Evolutionary conservation across 2,113 vertebrate species (phyloP), one percentile per base, ranked within the genome.

Genomic region (Sceloporus tristichus): DNA sequence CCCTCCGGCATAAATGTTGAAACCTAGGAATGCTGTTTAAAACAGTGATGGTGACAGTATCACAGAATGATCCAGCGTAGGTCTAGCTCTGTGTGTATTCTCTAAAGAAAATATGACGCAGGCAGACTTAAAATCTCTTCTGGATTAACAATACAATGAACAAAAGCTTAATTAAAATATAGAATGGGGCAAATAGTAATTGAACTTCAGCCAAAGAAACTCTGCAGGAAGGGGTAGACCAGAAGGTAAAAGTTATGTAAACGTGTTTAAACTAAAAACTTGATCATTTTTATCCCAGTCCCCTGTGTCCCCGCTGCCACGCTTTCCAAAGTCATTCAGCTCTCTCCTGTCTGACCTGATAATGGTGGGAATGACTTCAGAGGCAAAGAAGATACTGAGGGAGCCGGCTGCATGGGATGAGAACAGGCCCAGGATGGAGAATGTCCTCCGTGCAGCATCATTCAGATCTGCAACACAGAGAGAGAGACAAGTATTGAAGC

Each of bases 391-490:
- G 90, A 98, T 95, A 88, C 97, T 98, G 84, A 98, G 97, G 27
- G 97, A 97, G 23, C 97, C 97, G 0, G 97, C 97, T 25, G 97
- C 97, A 90, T 98, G 97, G 48, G 98, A 98, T 59, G 97, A 97
- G 95, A 98, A 98, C 66, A 98, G 97, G 8, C 98, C 98, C 56
- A 98, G 95, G 82, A 98, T 97, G 1, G 98, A 98, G 94, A 98
- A 98, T 11, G 98, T 96, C 0, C 97, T 98, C 93, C 98, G 95
- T 79, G 98, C 97, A 0, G 96, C 95, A 87, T 97, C 97, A 5
- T 97, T 98, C 85, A 98, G 96, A 96, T 98, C 98, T 98, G 84
- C 34, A 90, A 76, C 29, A 3, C 1, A 27, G 81, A 76, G 77
- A 9, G 48, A 25, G 14, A 38, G 1, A 1, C 1, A 25, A 77